Evolutionary conservation across 2,113 vertebrate species (phyloP).

Genomic region (Abramis brama): DNA sequence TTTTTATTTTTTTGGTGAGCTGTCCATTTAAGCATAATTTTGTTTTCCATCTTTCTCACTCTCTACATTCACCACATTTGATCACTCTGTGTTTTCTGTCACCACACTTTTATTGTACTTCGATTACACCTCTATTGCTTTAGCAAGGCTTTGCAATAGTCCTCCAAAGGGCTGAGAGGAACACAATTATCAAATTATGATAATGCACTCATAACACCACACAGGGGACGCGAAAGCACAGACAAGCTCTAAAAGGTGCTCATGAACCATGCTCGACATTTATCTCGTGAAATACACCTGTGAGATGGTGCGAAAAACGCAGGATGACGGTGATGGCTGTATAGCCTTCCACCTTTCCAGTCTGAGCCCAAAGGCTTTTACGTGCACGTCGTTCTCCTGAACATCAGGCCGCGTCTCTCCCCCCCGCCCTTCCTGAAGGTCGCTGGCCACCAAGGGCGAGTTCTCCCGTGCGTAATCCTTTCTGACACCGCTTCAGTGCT

Average conservation of each 20-base stretch:
- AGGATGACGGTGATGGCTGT: slow-evolving; percentile 39
- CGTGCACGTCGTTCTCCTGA: slow-evolving; percentile 6
- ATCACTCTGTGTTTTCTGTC: background rate
- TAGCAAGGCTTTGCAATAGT: slow-evolving; percentile 28
- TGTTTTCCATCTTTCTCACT: background rate
- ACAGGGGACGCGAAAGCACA: slow-evolving; percentile 47
- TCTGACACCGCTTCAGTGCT: slow-evolving; percentile 32
- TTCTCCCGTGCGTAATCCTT: slow-evolving; percentile 38
- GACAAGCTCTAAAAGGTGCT: slow-evolving; percentile 61
- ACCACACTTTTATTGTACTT: background rate
- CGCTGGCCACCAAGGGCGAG: slow-evolving; percentile 43
- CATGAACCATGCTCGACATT: slow-evolving; percentile 53
- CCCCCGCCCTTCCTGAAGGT: slow-evolving; percentile 38
- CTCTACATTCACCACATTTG: slow-evolving; percentile 9
- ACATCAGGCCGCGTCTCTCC: background rate
- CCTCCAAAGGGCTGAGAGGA: slow-evolving; percentile 42
- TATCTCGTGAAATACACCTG: slow-evolving; percentile 48
- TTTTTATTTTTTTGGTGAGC: background rate
- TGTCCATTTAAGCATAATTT: background rate
- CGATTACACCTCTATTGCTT: slow-evolving; percentile 7
- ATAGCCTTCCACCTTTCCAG: slow-evolving; percentile 38
- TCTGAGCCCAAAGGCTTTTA: slow-evolving; percentile 25
- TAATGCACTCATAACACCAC: slow-evolving; percentile 56
- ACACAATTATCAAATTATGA: slow-evolving; percentile 62
- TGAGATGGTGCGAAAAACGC: slow-evolving; percentile 53